Conservation (phyloP, 2,113 vertebrate species). For the Hippocampus comes region DNA sequence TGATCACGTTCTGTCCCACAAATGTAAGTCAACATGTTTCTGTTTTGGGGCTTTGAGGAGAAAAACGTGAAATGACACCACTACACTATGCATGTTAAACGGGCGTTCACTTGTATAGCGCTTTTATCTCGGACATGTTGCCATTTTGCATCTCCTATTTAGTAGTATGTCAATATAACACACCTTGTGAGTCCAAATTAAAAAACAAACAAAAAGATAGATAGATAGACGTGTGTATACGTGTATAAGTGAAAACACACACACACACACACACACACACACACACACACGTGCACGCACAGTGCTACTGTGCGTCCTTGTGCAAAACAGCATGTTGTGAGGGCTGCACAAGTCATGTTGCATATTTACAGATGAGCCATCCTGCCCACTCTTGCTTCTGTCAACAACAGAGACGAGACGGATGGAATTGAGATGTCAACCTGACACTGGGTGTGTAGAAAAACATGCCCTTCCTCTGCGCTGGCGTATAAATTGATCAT, state of each 20-base stretch:
- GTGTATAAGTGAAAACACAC: too few relatives aligned
- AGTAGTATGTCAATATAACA: too few relatives aligned
- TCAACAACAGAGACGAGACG: constrained; percentile 40
- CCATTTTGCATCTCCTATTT: too few relatives aligned
- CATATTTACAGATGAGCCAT: constrained; percentile 22
- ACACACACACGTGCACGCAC: too few relatives aligned
- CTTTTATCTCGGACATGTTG: too few relatives aligned
- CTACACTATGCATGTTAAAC: too few relatives aligned
- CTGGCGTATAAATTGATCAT: constrained; percentile 41
- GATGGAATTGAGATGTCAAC: constrained; percentile 50
- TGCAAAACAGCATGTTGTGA: constrained; percentile 1
- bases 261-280: too few relatives aligned
- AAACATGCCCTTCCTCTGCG: constrained; percentile 45
- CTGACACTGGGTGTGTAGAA: constrained; percentile 39
- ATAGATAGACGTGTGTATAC: too few relatives aligned
- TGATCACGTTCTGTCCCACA: constrained; percentile 69
- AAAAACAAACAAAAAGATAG: too few relatives aligned
- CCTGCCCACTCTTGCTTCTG: constrained; percentile 11
- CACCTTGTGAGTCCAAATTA: too few relatives aligned
- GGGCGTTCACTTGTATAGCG: too few relatives aligned
- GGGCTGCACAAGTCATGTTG: constrained; percentile 9
- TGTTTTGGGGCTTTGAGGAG: neutral
- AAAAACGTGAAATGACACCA: too few relatives aligned
- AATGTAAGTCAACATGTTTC: constrained; percentile 65
- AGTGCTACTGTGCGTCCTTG: neutral